Conservation (phyloP, 2,113 vertebrate genomes). For the Dascyllus trimaculatus region DNA sequence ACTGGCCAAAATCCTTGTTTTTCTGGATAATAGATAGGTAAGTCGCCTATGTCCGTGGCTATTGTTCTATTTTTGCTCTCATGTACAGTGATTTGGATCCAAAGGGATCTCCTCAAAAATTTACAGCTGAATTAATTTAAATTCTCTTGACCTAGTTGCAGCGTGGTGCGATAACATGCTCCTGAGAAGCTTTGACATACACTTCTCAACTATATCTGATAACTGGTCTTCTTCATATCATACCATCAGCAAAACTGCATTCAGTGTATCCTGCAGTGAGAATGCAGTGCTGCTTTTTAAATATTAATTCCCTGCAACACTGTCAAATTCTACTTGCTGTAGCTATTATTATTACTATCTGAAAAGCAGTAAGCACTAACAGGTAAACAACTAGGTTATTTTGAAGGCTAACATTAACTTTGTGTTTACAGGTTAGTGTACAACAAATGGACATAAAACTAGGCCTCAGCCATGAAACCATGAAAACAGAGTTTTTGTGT, state of each 20-base stretch:
- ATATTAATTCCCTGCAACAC: neutral
- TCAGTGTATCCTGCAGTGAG: neutral
- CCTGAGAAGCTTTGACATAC: conserved; percentile 16
- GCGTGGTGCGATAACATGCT: conserved; percentile 6
- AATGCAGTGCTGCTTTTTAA: neutral
- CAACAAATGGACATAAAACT: neutral
- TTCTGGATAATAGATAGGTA: neutral
- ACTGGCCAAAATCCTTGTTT: neutral
- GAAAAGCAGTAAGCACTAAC: neutral
- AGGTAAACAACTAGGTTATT: neutral
- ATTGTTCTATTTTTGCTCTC: conserved; percentile 6
- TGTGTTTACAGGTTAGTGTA: neutral
- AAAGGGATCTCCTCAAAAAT: conserved; percentile 37
- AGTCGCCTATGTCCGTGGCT: neutral
- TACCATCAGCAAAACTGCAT: conserved; percentile 6
- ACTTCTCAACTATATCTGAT: conserved; percentile 10
- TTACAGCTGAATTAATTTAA: conserved; percentile 47
- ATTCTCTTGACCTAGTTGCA: conserved; percentile 57
- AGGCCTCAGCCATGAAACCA: neutral
- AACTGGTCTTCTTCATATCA: conserved; percentile 1
- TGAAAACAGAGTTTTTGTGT: neutral
- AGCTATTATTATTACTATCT: neutral
- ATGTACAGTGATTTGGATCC: neutral
- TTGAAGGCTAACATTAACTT: neutral
- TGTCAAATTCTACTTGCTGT: neutral